A percentile compares a stretch with the other conserved stretches of the same genome.
Conservation (phyloP, 1,140 invertebrate genomes). For the Penaeus chinensis region DNA sequence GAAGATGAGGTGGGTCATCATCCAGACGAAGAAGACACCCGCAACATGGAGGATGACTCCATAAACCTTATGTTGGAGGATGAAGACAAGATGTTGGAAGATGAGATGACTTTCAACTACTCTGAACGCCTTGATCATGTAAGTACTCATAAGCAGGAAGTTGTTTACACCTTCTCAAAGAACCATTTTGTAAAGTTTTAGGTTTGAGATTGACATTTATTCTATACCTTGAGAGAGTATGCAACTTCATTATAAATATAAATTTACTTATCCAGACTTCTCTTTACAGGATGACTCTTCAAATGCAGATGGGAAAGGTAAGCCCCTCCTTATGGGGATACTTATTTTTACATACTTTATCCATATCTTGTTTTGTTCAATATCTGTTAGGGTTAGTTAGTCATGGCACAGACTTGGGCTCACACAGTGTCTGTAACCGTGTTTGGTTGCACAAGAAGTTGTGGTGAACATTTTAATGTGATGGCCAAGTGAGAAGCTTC, state of each 20-base stretch:
- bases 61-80: slow-evolving; percentile 64
- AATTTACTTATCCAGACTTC: background rate
- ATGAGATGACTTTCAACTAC: slow-evolving; percentile 58
- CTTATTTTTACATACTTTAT: background rate
- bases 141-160: background rate
- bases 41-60: slow-evolving; percentile 62
- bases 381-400: slow-evolving; percentile 35
- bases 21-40: slow-evolving; percentile 42
- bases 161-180: background rate
- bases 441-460: background rate
- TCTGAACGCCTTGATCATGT: slow-evolving; percentile 46
- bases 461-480: background rate
- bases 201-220: background rate
- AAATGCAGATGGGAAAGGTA: slow-evolving; percentile 57
- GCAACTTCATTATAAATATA: background rate
- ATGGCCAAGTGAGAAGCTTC: background rate
- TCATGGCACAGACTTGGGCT: slow-evolving; percentile 43
- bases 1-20: slow-evolving; percentile 68
- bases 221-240: background rate
- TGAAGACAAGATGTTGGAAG: slow-evolving; percentile 62
- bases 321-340: background rate
- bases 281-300: slow-evolving; percentile 53
- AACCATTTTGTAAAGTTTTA: background rate
- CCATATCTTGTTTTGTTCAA: slow-evolving; percentile 30
- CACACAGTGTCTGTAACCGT: background rate